Evolutionary conservation across 2,113 vertebrate species (phyloP), one percentile per base, ranked within the genome.

Genomic region (Percopsis transmontana): DNA sequence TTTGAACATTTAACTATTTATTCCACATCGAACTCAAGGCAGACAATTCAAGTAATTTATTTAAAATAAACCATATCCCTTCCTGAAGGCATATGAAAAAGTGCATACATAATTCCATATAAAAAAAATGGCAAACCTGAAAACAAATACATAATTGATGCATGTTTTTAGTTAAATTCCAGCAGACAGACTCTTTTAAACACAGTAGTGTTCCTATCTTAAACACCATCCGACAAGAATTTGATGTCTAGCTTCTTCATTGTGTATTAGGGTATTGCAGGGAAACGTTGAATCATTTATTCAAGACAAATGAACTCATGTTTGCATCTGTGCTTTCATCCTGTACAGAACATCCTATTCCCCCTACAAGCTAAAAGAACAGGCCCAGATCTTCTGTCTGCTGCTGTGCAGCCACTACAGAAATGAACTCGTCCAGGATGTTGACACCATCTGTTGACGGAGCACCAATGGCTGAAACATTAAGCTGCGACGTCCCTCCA

Each of bases 361-460:
- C 13, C 21, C 2, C 19, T 1, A 27, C 5, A 45, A 11, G 20
- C 58, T 64, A 86, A 89, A 97, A 92, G 16, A 97, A 89, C 72
- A 91, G 87, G 74, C 95, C 95, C 58, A 96, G 94, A 58, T 89
- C 84, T 56, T 84, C 76, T 11, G 90, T 81, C 18, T 91, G 90
- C 16, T 56, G 86, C 57, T 79, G 85, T 38, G 91, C 67, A 12
- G 58, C 76, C 38, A 92, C 89, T 71, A 88, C 80, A 0, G 91
- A 91, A 41, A 97, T 90, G 5, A 96, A 88, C 48, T 96, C 95
- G 19, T 95, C 93, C 8, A 98, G 83, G 62, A 94, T 90, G 83
- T 93, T 90, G 1, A 94, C 91, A 1, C 67, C 63, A 0, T 76
- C 81, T 0, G 70, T 53, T 7, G 27, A 33, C 5, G 8, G 8